Evolutionary conservation across 1,140 invertebrate species (phyloP).

Genomic region (Rhagoletis zephyria): DNA sequence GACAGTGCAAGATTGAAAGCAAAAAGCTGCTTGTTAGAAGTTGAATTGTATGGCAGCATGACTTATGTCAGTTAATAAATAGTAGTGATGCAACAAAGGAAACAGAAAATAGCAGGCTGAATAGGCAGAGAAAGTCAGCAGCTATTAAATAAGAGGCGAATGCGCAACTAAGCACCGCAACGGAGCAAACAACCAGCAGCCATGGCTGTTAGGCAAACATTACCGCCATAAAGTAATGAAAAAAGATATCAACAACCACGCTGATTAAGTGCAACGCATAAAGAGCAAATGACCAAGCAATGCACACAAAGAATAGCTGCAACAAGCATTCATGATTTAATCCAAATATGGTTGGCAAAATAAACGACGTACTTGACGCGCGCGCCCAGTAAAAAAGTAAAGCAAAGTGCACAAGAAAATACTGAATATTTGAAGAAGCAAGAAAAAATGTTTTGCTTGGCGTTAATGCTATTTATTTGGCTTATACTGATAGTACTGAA

Average conservation of each 20-base stretch:
- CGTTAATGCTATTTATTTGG: neutral
- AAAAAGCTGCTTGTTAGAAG: neutral
- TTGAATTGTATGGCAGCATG: neutral
- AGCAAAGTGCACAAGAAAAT: constrained; percentile 59
- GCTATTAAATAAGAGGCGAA: constrained; percentile 1
- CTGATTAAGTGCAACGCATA: neutral
- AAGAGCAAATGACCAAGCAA: neutral
- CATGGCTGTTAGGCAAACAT: too few species aligned
- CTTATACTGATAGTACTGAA: neutral
- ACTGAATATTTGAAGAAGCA: constrained; percentile 47
- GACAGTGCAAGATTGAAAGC: constrained; percentile 66
- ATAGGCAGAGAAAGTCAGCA: neutral
- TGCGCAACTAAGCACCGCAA: neutral
- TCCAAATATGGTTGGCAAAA: constrained; percentile 71
- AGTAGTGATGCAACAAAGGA: neutral
- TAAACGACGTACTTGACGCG: constrained; percentile 69
- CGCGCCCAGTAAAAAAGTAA: neutral
- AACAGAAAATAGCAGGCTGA: neutral
- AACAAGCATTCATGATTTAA: constrained; percentile 69
- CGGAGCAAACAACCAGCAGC: neutral
- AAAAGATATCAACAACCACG: neutral
- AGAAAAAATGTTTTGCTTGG: constrained; percentile 6
- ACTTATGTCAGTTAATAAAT: neutral
- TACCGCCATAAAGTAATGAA: too few species aligned
- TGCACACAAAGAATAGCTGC: constrained; percentile 58